Conservation (phyloP, 2,888 invertebrate genomes). For the Omphaloscelis lunosa region DNA sequence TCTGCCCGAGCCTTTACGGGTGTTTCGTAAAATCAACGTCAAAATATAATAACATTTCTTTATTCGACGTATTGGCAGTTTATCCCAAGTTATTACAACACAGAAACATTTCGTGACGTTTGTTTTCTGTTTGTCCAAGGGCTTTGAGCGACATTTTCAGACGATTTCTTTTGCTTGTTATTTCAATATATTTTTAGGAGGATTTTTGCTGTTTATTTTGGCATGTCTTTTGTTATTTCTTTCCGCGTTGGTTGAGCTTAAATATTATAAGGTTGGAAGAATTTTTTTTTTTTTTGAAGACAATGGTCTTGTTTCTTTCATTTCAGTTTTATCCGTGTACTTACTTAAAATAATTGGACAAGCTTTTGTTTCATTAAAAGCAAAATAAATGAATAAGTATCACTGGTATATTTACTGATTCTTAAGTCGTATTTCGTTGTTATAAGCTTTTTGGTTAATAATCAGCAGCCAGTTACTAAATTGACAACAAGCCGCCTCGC, state of each 20-base stretch:
- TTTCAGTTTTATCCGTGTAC: conserved; percentile 14
- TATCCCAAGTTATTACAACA: conserved; percentile 24
- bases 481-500: too few species aligned
- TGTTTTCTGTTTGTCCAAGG: conserved; percentile 21
- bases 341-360: conserved; percentile 30
- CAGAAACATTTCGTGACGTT: conserved; percentile 14
- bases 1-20: conserved; percentile 17
- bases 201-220: conserved; percentile 18
- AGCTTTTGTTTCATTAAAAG: conserved; percentile 24
- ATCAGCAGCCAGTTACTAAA: background rate
- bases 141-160: conserved; percentile 12
- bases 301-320: conserved; percentile 7
- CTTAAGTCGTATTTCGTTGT: background rate
- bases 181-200: conserved; percentile 40
- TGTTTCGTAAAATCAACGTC: conserved; percentile 3
- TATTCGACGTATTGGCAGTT: conserved; percentile 30
- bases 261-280: background rate
- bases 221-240: conserved; percentile 22
- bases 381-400: background rate
- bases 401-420: background rate
- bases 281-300: conserved; percentile 6
- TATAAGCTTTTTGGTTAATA: background rate
- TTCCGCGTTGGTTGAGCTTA: conserved; percentile 12
- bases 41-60: conserved; percentile 34
- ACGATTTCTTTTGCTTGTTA: conserved; percentile 15